phyloP scores from a whole-genome alignment of 2,113 vertebrate genomes.

The Mesitornis unicolor region DNA sequence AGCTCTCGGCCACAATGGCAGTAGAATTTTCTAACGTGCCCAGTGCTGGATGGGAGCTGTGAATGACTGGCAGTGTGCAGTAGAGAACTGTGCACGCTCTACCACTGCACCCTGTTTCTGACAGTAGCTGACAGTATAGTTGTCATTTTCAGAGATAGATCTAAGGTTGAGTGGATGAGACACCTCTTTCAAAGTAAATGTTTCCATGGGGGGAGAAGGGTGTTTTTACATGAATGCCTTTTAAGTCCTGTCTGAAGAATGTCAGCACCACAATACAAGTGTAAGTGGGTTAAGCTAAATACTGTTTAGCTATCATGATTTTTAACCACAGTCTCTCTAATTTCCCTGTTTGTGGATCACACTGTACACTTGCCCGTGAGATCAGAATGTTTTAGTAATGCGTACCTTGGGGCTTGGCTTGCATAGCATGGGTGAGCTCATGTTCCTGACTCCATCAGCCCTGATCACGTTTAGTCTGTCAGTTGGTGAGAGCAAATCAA shows the following conservation, averaged over 20 bases:
- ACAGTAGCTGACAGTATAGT: not conserved
- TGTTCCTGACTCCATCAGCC: not conserved
- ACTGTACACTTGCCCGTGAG: not conserved
- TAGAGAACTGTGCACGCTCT: not conserved
- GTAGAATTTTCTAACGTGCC: not conserved
- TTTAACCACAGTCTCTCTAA: not conserved
- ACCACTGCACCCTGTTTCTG: not conserved
- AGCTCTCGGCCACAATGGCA: not conserved
- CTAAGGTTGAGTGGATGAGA: not conserved
- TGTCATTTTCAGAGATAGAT: not conserved
- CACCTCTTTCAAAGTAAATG: not conserved
- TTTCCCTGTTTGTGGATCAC: not conserved
- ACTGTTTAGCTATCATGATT: not conserved
- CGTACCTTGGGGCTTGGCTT: not conserved
- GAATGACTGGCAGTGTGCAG: fast-evolving
- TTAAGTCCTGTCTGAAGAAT: not conserved
- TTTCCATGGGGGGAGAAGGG: not conserved
- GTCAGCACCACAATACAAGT: not conserved
- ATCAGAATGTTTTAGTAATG: not conserved
- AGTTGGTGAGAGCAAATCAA: not conserved
- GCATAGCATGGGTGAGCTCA: not conserved
- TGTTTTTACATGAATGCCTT: not conserved
- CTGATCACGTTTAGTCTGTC: not conserved
- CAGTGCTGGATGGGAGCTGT: not conserved
- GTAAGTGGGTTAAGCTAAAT: not conserved